Base-by-base conservation (phyloP, 1,140 invertebrate species). In the Teleogryllus occipitalis region DNA sequence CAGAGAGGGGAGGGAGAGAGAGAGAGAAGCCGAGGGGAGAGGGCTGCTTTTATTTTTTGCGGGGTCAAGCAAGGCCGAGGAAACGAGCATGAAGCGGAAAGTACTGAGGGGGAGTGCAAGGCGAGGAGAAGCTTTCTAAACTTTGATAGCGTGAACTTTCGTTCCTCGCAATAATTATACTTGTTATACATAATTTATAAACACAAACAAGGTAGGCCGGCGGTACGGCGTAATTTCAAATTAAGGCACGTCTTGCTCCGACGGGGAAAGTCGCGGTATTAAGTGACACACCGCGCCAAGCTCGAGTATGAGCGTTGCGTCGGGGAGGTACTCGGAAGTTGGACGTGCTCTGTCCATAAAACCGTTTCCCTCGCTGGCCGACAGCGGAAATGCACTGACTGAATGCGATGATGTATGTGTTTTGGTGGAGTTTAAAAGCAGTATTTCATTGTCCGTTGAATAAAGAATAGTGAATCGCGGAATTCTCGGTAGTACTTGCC, bases 141-240 rank as follows among this genome's bases (percentile, higher is more conserved):
- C 27, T 39, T 39, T 39, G 27, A 39, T 39, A 39, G 27, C 27
- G 27, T 5, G 54, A 65, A 65, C 54, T 65, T 65, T 65, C 54
- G 54, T 65, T 65, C 10, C 54, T 65, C 54, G 54, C 54, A 65
- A 65, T 65, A 65, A 65, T 65, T 65, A 65, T 18, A 65, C 54
- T 65, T 65, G 54, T 65, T 65, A 65, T 65, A 65, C 54, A 65
- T 65, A 65, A 65, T 65, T 65, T 65, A 65, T 65, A 65, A 65
- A 65, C 54, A 65, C 10, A 65, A 65, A 65, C 54, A 65, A 18
- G 54, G 54, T 65, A 65, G 54, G 54, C 54, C 18, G 54, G 54
- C 10, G 54, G 18, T 7, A 3, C 54, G 18, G 54, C 54, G 54
- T 65, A 65, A 65, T 65, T 65, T 65, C 54, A 65, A 65, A 65